These are phyloP conservation scores for Aplocera efformata DNA, from an alignment of 2,888 invertebrate genomes.

Conservation along the genomic window DNA sequence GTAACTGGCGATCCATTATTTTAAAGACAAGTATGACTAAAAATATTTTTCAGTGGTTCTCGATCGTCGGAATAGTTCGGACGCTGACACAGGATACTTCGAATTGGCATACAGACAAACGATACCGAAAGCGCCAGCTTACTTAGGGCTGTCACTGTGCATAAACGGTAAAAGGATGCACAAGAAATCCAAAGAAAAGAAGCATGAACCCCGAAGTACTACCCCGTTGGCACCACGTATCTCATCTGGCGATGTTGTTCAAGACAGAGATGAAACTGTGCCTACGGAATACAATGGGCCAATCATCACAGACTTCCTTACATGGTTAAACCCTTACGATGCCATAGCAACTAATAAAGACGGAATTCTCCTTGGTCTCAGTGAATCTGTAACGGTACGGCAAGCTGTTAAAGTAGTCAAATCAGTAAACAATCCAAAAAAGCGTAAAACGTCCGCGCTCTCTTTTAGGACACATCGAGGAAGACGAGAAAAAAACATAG, in stretches of 20 bases:
- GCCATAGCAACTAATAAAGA: slow-evolving; percentile 60
- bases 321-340: slow-evolving; percentile 82
- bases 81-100: slow-evolving; percentile 90
- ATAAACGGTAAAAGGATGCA: slow-evolving; percentile 84
- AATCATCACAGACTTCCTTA: slow-evolving; percentile 84
- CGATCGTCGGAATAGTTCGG: slow-evolving; percentile 85
- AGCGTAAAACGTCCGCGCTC: slow-evolving; percentile 73
- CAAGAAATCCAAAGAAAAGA: slow-evolving; percentile 66
- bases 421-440: slow-evolving; percentile 66
- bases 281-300: slow-evolving; percentile 82
- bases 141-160: slow-evolving; percentile 86
- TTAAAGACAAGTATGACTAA: too few species aligned
- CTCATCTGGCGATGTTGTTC: slow-evolving; percentile 47
- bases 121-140: slow-evolving; percentile 89
- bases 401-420: slow-evolving; percentile 72
- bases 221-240: slow-evolving; percentile 48
- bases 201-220: slow-evolving; percentile 57
- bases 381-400: slow-evolving; percentile 71
- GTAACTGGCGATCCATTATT: too few species aligned
- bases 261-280: slow-evolving; percentile 52
- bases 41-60: slow-evolving; percentile 84
- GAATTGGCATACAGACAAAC: slow-evolving; percentile 89
- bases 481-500: slow-evolving; percentile 70
- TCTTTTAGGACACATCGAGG: slow-evolving; percentile 74
- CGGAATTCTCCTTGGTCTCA: slow-evolving; percentile 54